phyloP scores from a whole-genome alignment of 2,888 invertebrate species.

The Toxonevra muliebris region DNA sequence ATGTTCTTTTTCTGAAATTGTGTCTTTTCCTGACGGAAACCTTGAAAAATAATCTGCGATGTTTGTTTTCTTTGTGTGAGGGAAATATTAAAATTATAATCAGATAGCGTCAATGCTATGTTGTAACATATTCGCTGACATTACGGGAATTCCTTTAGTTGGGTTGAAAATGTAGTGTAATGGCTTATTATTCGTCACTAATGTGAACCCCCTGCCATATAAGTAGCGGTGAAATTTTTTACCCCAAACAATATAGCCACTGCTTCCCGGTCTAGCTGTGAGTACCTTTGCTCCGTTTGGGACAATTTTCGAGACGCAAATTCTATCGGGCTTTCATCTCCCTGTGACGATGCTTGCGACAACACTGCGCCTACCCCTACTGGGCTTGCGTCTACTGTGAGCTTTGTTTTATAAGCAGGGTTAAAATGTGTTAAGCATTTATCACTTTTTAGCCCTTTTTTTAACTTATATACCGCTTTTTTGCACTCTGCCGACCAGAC shows the following conservation, averaged over 20 bases:
- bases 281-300: conserved; percentile 50
- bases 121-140: no score
- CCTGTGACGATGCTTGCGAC: conserved; percentile 50
- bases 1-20: no score
- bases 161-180: conserved; percentile 30
- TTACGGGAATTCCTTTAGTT: conserved; percentile 29
- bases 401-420: conserved; percentile 39
- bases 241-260: conserved; percentile 55
- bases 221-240: conserved; percentile 57
- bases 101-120: no score
- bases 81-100: no score
- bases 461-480: conserved; percentile 16
- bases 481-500: conserved; percentile 8
- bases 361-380: conserved; percentile 51
- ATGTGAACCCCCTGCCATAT: conserved; percentile 27
- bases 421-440: conserved; percentile 45
- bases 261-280: conserved; percentile 50
- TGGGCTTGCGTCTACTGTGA: conserved; percentile 47
- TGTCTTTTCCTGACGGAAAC: no score
- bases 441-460: conserved; percentile 14
- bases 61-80: no score
- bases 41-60: no score
- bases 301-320: conserved; percentile 53
- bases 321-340: conserved; percentile 54
- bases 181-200: conserved; percentile 32